Base-by-base conservation (phyloP, 2,797 vertebrate species). In the Sebastolobus altivelis region DNA sequence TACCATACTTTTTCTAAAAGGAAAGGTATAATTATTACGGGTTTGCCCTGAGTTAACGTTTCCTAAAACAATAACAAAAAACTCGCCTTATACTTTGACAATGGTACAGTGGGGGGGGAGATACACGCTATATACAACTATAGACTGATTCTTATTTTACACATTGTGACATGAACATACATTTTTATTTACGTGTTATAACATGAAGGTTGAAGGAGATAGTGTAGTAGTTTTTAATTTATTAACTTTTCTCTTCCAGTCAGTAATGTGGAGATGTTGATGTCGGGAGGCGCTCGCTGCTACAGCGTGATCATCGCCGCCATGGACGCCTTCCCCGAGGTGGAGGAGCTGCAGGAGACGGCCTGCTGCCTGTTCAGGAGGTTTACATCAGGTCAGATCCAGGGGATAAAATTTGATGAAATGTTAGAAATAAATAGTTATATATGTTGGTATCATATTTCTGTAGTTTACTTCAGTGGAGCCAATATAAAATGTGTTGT, bases 221-320 rank as follows among this genome's bases (percentile, higher is more conserved):
- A 3, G 14, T 3, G 1, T 31, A 20, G 3, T 20, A 5, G 22
- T 9, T 29, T 46, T 60, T n/a, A 67, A 14, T 20, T 54, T 0
- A 61, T 7, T 1, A 9, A 0, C 25, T 54, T 67, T 40, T 66
- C 60, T 84, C 88, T 46, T 92, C 61, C 83, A 99, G 98, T 93
- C 91, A 97, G 93, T 86, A 99, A 99, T 66, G 97, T 98, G 75
- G 98, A 99, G 95, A 94, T 99, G 46, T 89, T 99, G 72, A 99
- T 99, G 98, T 99, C 98, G 18, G 98, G 98, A 85, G 96, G 96
- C 18, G 94, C 96, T 80, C 96, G 97, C n/a, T 99, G 98, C 92
- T 99, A 99, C 90, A 97, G 95, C 68, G 8, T 96, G 18, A 89
- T 97, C 83, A 96, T 97, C 67, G 92, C 95, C 18, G 93, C 95